Evolutionary conservation across 1,140 invertebrate genomes (phyloP).

Genomic region (Contarinia nasturtii): DNA sequence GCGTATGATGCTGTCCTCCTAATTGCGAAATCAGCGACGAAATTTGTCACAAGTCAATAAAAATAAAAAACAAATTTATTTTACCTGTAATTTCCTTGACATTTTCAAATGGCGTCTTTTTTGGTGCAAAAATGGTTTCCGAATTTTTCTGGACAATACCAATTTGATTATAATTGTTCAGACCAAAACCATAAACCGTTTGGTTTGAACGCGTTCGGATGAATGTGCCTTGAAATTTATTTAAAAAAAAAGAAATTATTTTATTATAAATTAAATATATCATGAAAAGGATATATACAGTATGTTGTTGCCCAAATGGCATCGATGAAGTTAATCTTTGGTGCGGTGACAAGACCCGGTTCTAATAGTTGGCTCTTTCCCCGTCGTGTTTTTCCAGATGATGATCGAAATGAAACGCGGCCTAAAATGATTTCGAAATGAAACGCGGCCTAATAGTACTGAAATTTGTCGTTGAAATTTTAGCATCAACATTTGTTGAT

Average conservation of each 20-base stretch:
- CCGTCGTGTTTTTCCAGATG: slow-evolving; percentile 40
- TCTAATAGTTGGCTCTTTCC: slow-evolving; percentile 45
- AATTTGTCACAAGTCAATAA: too few relatives aligned
- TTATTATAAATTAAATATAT: too few relatives aligned
- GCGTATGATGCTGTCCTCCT: slow-evolving; percentile 69
- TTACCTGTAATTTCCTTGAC: slow-evolving; percentile 15
- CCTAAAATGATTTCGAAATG: too few relatives aligned
- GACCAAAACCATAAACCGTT: slow-evolving; percentile 67
- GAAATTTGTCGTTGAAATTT: too few relatives aligned
- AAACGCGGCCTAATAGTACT: too few relatives aligned
- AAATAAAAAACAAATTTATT: too few relatives aligned
- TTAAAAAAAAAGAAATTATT: too few relatives aligned
- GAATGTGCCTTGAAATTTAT: slow-evolving; percentile 64
- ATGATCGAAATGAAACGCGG: slow-evolving; percentile 46
- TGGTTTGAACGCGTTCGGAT: slow-evolving; percentile 29
- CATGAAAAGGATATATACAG: too few relatives aligned
- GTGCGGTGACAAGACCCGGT: slow-evolving; percentile 34
- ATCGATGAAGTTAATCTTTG: slow-evolving; percentile 37
- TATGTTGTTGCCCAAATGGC: slow-evolving; percentile 76
- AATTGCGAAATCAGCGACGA: not conserved
- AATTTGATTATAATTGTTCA: slow-evolving; percentile 89
- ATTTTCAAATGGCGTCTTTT: slow-evolving; percentile 14
- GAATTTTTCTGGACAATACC: slow-evolving; percentile 28
- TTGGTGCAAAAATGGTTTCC: slow-evolving; percentile 11
- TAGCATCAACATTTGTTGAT: too few relatives aligned